Evolutionary conservation across 2,113 vertebrate species (phyloP), one percentile per base, ranked within the genome.

Genomic region (Lepidothrix coronata): DNA sequence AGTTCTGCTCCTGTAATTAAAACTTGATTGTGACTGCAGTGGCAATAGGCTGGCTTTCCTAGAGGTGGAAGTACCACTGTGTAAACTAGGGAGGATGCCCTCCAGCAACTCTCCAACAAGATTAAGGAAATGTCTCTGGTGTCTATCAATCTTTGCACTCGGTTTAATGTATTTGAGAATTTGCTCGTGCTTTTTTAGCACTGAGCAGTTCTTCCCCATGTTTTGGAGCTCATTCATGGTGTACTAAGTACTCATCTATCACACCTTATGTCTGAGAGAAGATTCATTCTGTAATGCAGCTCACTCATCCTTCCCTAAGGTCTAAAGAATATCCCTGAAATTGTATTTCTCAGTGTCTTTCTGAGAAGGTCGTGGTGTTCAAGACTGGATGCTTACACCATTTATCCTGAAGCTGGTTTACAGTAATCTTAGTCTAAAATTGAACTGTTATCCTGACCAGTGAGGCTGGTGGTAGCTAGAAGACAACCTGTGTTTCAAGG

Each of bases 81-180:
- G 55, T 84, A 78, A 91, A 66, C 68, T 33, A 74, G 65, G 74
- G 46, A 93, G 35, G 62, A 92, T 85, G 62, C 95, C 95, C 89
- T 97, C 87, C 94, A 95, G 94, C 93, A 79, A 57, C 70, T 95
- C 83, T 97, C 76, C 89, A 85, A 39, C 62, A 95, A 92, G 91
- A 97, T 97, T 95, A 96, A 95, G 91, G 80, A 87, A 93, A 87
- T 24, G 91, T 96, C 95, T 92, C 94, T 87, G 61, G 93, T 95
- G 96, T 85, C 94, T 92, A 91, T 96, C 95, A 95, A 92, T 97
- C 95, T 95, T 78, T 89, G 80, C 76, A 37, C 81, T 61, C 0
- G 1, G 84, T 88, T 91, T 96, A 95, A 95, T 91, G 85, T 88
- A 89, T 96, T 92, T 92, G 89, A 94, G 93, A 87, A 94, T 94